Evolutionary conservation across 2,888 invertebrate genomes (phyloP), one percentile per base, ranked within the genome.

Genomic region (Lepidocyrtinus sp.): DNA sequence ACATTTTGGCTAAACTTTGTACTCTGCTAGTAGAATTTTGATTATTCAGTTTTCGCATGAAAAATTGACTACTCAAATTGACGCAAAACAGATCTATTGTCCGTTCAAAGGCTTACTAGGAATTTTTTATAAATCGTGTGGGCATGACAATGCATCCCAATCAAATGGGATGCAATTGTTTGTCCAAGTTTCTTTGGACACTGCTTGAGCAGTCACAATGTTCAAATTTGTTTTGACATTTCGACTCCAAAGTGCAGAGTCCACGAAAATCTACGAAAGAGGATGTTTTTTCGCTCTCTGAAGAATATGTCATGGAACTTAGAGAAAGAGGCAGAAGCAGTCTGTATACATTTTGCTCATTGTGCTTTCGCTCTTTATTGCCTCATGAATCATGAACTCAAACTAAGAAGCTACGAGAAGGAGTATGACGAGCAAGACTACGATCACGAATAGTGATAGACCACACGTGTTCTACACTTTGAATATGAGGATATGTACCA

Each of bases 241-340:
- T 64, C 9, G 19, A 21, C 45, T 67, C 67, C 67, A 67, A 67
- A 67, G 67, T 19, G 67, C 46, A 67, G 45, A 67, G 67, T 67
- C 67, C 67, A 45, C 19, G 15, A 45, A 67, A 67, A 22, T 21
- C 1, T 64, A 2, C 15, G 25, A 12, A 12, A 9, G 36, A 19
- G 36, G 36, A 36, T 36, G 36, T 36, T 36, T 36, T 36, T 36
- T 36, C n/a, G 5, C 36, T 36, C 36, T 36, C 36, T 36, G 5
- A n/a, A n/a, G 36, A 36, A 36, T 36, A 36, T 36, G 36, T 36
- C 36, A 36, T 36, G 36, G n/a, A n/a, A n/a, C n/a, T n/a, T n/a
- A 36, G 36, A 36, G 36, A 36, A 36, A 36, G 36, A 36, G 36
- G 36, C 36, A n/a, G n/a, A n/a, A n/a, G n/a, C n/a, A n/a, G n/a